Evolutionary conservation across 1,140 invertebrate genomes (phyloP), one percentile per base, ranked within the genome.

Genomic region (Calliphora vicina): DNA sequence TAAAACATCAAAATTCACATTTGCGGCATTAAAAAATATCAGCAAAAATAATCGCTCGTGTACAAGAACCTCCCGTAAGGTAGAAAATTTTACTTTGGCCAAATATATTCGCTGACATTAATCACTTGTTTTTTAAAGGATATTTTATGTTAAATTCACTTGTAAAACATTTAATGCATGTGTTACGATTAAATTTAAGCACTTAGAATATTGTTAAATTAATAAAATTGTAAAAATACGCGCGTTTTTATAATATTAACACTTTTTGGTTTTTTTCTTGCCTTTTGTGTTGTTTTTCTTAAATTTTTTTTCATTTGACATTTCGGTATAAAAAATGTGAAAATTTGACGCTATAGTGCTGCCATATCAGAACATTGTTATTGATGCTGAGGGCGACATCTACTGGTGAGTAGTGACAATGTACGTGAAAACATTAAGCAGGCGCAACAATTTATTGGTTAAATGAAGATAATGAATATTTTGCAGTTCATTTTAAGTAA

Each of bases 221-320:
- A 67, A 67, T 67, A 23, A 67, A 67, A 67, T 67, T 23, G 20
- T 67, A 67, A 67, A 67, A 67, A 67, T 20, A 67, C 61, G 61
- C 61, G 61, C 61, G 61, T 67, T 67, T 67, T 67, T 67, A 67
- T 67, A 23, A 67, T 67, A 23, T 67, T 67, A 23, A 23, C 61
- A 67, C 61, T 67, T 67, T 67, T 67, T 67, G 61, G 61, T 67
- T 67, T 67, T 67, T 20, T 67, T 20, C 6, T 10, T 67, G 23
- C 23, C 61, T 67, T 67, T 67, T 67, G 20, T 67, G 61, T 67
- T 67, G 61, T 67, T 67, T 57, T 67, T 67, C 61, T 67, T 67
- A 67, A 67, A 67, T 67, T 25, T 25, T 67, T 67, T 50, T 67
- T 23, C 61, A 67, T 67, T 67, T 67, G 61, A 67, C 61, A 67